Percentiles rank a stretch among this genome's conserved stretches.
phyloP scores from a whole-genome alignment of 1,140 invertebrate genomes.

The Zophobas morio region DNA sequence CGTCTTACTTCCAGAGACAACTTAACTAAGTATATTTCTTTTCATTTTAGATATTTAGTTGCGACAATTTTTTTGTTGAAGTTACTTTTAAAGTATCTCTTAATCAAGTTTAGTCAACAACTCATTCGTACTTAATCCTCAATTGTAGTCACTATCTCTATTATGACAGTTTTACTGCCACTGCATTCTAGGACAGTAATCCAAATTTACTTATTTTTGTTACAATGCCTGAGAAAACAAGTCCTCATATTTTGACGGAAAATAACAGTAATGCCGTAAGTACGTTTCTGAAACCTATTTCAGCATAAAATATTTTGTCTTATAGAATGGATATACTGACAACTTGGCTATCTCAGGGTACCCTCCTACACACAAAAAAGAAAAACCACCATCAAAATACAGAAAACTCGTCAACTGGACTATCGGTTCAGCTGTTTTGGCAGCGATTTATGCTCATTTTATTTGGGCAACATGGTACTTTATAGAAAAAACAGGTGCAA shows the following conservation, averaged over 20 bases:
- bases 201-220: too few species aligned
- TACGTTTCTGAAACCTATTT: neutral
- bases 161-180: too few species aligned
- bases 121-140: too few species aligned
- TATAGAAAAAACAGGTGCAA: constrained; percentile 52
- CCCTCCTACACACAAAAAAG: neutral
- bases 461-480: constrained; percentile 58
- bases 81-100: too few species aligned
- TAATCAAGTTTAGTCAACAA: too few species aligned
- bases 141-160: too few species aligned
- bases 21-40: too few species aligned
- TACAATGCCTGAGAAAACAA: neutral
- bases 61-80: too few species aligned
- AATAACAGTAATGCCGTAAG: neutral
- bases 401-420: neutral
- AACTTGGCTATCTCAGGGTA: too few species aligned
- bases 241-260: neutral
- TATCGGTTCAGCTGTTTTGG: constrained; percentile 33
- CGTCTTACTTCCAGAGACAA: too few species aligned
- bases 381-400: neutral
- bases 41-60: too few species aligned
- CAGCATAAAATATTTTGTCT: neutral
- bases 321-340: neutral
- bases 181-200: too few species aligned
- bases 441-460: constrained; percentile 51